Evolutionary conservation across 2,113 vertebrate genomes (phyloP).

Genomic region (Alexandromys fortis): DNA sequence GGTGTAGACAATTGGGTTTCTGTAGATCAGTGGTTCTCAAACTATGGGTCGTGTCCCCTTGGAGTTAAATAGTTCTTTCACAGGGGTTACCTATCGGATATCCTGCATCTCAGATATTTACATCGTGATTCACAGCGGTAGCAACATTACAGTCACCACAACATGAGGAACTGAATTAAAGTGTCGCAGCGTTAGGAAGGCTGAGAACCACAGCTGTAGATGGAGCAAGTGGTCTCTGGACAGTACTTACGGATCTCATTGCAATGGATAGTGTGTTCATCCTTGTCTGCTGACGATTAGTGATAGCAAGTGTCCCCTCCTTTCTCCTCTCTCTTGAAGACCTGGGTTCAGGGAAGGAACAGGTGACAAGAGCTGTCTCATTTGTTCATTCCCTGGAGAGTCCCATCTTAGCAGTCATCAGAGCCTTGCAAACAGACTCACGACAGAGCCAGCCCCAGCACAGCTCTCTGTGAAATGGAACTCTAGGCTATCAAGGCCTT

Average conservation of each 20-base stretch:
- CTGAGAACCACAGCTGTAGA: background rate
- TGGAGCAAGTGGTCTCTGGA: background rate
- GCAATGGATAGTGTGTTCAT: background rate
- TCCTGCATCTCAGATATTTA: background rate
- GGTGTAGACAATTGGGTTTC: background rate
- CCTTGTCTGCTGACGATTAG: background rate
- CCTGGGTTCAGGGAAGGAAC: background rate
- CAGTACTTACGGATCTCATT: background rate
- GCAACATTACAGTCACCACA: background rate
- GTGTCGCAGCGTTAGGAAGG: background rate
- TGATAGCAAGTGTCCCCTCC: background rate
- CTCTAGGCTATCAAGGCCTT: background rate
- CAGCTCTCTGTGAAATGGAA: background rate
- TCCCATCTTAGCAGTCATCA: background rate
- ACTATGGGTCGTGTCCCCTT: background rate
- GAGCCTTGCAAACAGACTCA: conserved; percentile 7
- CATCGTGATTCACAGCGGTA: background rate
- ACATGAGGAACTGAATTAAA: background rate
- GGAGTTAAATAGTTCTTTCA: background rate
- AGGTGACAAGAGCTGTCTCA: background rate
- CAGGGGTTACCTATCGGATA: too few species aligned
- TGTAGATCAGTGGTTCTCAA: too few species aligned
- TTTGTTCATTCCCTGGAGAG: background rate
- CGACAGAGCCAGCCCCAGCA: background rate
- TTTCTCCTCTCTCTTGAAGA: background rate